Evolutionary conservation across 2,113 vertebrate species (phyloP), one percentile per base, ranked within the genome.

Genomic region (Tragulus kanchil): DNA sequence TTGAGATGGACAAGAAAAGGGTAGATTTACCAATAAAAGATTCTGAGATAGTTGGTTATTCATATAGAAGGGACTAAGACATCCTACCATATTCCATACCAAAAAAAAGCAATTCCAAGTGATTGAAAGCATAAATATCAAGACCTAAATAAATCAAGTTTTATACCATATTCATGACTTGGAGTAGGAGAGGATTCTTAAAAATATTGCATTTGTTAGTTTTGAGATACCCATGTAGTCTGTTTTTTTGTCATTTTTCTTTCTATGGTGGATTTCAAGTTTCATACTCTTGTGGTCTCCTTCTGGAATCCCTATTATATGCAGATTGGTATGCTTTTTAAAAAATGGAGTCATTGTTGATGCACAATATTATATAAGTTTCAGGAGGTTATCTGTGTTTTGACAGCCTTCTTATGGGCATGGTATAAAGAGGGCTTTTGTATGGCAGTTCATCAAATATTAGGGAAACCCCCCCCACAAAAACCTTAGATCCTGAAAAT

Each of bases 111-210:
- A 50, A n/a, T 78, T 78, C 28, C 21, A 59, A 26, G 42, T 85
- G 62, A 58, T 58, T 73, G 62, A 96, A 93, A 89, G 13, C 61
- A 89, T 58, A 85, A 67, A 48, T 67, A 77, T 93, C 75, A 82
- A 90, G 58, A 82, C 8, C 8, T 93, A 90, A 90, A 21, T 56
- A 71, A 67, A 48, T 36, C 21, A 48, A 85, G 16, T 67, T 95
- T 48, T n/a, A 75, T 45, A 82, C 21, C 36, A 71, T 73, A 54
- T 64, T 92, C 4, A 10, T n/a, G 17, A 79, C 28, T 89, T 73
- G 11, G 9, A 85, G 10, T 71, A 71, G 28, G 28, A 86, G 81
- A 89, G 17, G 16, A 31, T 94, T 82, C 12, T 54, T 90, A 64
- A 96, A 79, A n/a, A n/a, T n/a, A n/a, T n/a, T n/a, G n/a, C n/a